phyloP scores from a whole-genome alignment of 2,797 vertebrate species.

The Graptemys geographica region DNA sequence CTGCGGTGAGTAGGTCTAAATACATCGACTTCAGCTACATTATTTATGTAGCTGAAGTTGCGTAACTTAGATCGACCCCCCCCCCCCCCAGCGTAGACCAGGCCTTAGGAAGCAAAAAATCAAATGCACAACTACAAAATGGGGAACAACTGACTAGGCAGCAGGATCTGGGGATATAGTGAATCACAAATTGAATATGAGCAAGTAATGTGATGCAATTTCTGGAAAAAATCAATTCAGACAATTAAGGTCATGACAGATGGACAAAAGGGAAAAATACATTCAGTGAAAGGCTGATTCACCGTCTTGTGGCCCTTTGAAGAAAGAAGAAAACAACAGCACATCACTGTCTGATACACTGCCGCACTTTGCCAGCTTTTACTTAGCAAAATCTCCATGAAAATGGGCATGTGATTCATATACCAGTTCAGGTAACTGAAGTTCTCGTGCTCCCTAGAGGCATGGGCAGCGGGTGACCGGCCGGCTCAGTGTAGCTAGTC shows the following conservation, averaged over 20 bases:
- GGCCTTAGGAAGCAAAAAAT: neutral
- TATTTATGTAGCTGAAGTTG: too few species aligned
- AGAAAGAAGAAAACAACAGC: neutral
- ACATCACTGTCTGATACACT: neutral
- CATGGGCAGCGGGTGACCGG: too few species aligned
- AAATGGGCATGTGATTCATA: neutral
- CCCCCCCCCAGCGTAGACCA: too few species aligned
- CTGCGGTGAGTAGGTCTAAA: too few species aligned
- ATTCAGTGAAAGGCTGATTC: conserved; percentile 19
- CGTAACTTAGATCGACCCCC: too few species aligned
- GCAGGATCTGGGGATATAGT: neutral
- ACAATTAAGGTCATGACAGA: neutral
- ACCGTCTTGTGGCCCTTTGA: conserved; percentile 2
- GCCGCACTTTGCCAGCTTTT: neutral
- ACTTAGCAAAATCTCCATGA: neutral
- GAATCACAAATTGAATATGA: neutral
- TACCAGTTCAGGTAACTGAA: neutral
- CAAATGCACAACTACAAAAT: neutral
- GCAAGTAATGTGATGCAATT: neutral
- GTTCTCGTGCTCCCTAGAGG: neutral
- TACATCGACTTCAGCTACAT: too few species aligned
- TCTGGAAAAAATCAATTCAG: neutral
- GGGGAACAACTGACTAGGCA: neutral
- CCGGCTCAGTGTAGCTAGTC: too few species aligned
- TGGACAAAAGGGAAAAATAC: neutral